Percentiles rank a stretch among this genome's conserved stretches.
phyloP scores from a whole-genome alignment of 2,888 invertebrate genomes.

The Doris montereyensis region DNA sequence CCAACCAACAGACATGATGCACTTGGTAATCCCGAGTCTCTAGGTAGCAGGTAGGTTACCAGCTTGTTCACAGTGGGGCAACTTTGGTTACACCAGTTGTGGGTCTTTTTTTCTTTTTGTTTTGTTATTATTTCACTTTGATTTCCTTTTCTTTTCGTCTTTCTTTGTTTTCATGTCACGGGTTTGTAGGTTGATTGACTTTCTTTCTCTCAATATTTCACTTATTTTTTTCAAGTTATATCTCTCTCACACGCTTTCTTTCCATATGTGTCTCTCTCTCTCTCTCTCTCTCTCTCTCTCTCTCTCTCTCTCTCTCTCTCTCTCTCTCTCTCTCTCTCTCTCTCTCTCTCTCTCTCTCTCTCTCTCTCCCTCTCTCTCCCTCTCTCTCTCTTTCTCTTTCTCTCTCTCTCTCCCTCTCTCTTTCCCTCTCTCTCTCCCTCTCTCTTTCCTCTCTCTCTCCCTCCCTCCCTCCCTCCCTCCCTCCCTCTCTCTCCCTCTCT shows the following conservation, averaged over 20 bases:
- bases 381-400: neutral
- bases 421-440: neutral
- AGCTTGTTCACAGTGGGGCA: too few species aligned
- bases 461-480: neutral
- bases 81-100: neutral
- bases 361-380: neutral
- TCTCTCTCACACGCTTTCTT: neutral
- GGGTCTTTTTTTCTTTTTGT: neutral
- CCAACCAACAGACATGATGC: conserved; percentile 62
- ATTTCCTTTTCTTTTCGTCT: neutral
- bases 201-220: neutral
- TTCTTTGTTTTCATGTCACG: neutral
- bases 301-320: neutral
- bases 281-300: neutral
- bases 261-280: neutral
- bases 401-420: neutral
- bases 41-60: conserved; percentile 63
- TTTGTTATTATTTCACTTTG: neutral
- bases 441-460: neutral
- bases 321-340: neutral
- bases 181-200: neutral
- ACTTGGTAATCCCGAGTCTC: conserved; percentile 63
- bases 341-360: neutral
- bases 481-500: neutral
- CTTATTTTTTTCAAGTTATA: too few species aligned